Evolutionary conservation across 2,797 vertebrate species (phyloP).

Genomic region (Podarcis siculus): DNA sequence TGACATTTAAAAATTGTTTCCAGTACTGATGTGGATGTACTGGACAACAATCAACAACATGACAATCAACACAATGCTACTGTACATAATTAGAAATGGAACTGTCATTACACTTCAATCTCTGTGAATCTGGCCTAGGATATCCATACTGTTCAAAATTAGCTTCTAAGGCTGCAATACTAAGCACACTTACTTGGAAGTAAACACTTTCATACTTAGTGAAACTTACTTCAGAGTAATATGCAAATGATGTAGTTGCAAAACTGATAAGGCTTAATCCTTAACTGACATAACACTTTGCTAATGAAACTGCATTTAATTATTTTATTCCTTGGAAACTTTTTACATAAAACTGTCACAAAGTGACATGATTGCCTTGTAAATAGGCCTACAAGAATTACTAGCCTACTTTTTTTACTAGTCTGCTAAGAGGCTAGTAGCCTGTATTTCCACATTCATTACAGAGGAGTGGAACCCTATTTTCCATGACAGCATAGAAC

Average conservation of each 20-base stretch:
- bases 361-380: too few species aligned
- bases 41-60: not conserved
- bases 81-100: slow-evolving; percentile 42
- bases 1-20: not conserved
- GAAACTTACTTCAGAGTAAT: not conserved
- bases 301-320: not conserved
- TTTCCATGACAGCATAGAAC: too few species aligned
- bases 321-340: not conserved
- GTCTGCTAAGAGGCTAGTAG: too few species aligned
- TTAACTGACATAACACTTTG: not conserved
- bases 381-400: too few species aligned
- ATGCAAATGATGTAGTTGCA: not conserved
- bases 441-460: too few species aligned
- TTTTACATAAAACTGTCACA: too few species aligned
- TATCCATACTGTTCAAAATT: not conserved
- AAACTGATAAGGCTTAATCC: not conserved
- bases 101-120: not conserved
- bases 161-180: not conserved
- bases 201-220: not conserved
- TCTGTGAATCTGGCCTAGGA: not conserved
- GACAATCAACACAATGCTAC: not conserved
- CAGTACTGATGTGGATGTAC: not conserved
- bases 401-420: too few species aligned
- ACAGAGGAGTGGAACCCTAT: too few species aligned
- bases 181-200: not conserved